phyloP scores from a whole-genome alignment of 1,140 invertebrate species.

The Phymastichus coffea region DNA sequence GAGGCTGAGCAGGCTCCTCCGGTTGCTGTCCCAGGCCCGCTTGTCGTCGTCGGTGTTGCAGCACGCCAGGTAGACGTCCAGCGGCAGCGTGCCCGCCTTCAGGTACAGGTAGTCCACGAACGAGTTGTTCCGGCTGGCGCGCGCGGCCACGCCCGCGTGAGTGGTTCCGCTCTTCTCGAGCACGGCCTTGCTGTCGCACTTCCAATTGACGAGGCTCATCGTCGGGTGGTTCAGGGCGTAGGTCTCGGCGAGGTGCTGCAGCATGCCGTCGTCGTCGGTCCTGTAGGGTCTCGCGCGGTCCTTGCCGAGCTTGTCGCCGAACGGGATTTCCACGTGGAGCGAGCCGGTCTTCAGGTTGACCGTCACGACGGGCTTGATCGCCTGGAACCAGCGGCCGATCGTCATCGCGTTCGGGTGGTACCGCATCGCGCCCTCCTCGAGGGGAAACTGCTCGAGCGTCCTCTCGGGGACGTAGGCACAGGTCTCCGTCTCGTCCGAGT shows the following conservation, averaged over 20 bases:
- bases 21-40: conserved; percentile 45
- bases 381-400: conserved; percentile 46
- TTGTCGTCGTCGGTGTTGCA: conserved; percentile 44
- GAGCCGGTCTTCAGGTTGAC: conserved; percentile 50
- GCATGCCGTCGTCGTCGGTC: conserved; percentile 39
- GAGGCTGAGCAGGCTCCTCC: conserved; percentile 40
- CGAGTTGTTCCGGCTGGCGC: conserved; percentile 34
- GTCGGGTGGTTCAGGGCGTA: conserved; percentile 41
- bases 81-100: conserved; percentile 46
- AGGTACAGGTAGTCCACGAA: conserved; percentile 50
- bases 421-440: conserved; percentile 18
- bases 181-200: conserved; percentile 34
- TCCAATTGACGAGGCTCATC: conserved; percentile 31
- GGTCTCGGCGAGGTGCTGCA: conserved; percentile 37
- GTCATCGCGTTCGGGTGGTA: conserved; percentile 32
- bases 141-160: conserved; percentile 36
- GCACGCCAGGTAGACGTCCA: conserved; percentile 51
- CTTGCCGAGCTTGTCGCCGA: conserved; percentile 31
- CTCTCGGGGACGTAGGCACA: conserved; percentile 35
- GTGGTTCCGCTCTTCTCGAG: conserved; percentile 37
- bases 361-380: conserved; percentile 43
- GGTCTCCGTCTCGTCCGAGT: conserved; percentile 30
- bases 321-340: conserved; percentile 49
- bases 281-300: conserved; percentile 28
- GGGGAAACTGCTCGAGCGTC: conserved; percentile 36